Evolutionary conservation across 2,888 invertebrate genomes (phyloP), one percentile per base, ranked within the genome.

Genomic region (Pediacus dermestoides): DNA sequence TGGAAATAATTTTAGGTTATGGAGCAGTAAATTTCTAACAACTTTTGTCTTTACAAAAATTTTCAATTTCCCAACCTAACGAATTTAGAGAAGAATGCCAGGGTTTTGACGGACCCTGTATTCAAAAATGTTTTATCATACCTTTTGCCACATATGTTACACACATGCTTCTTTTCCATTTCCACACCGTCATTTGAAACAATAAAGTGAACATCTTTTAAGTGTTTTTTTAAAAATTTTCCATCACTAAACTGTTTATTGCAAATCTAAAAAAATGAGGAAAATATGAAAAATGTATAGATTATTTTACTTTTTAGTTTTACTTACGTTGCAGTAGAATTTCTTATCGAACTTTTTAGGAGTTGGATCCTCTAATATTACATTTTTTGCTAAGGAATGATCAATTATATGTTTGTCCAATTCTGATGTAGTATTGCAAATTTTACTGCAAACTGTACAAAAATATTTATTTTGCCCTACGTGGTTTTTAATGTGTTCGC

Each of bases 141-240:
- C 61, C 66, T 63, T 57, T 66, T 70, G 18, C 65, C 66, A 44
- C 70, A 70, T 39, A 68, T 53, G 18, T 49, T 57, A 41, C 70
- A 70, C 14, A 59, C 54, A 45, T 60, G 55, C 34, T 64, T 66
- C 35, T 59, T 61, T 32, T 66, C 66, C 28, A 37, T 13, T 12
- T 58, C 58, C 11, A 44, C 40, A 3, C 44, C 48, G 37, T 55
- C 52, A 13, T 28, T 28, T 18, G 21, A 6, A 6, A n/a, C n/a
- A 6, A 53, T 46, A 42, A 59, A 60, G 44, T 63, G 62, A 14
- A 61, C 47, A 15, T 62, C 62, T 46, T 58, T 60, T 23, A 63
- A 46, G 41, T 61, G 61, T 34, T 58, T 63, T 42, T 60, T 64
- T 23, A 66, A 45, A 43, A 45, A 62, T 42, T 59, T 63, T 14